Evolutionary conservation across 2,797 vertebrate genomes (phyloP), one percentile per base, ranked within the genome.

Genomic region (Bovichtus diacanthus): DNA sequence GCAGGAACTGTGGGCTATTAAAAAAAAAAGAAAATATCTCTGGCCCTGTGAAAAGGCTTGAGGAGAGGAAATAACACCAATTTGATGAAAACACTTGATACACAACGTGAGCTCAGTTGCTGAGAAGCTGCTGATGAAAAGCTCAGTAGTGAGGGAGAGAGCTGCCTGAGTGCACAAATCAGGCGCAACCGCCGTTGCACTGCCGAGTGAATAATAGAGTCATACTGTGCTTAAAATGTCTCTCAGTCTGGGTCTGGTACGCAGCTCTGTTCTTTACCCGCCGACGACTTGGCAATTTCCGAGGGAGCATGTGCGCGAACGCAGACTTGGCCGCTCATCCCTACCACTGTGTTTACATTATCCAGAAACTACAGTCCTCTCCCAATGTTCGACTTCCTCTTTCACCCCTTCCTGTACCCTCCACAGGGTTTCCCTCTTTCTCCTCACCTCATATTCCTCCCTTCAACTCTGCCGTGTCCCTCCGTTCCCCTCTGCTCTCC

Each of bases 41-140:
- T 39, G 41, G 65, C 64, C 56, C 38, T 23, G 54, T n/a, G 34
- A 82, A 87, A 76, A 73, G 62, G 69, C 78, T 9, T 8, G 44
- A 69, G 58, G 27, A 63, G 47, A 54, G 65, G 43, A 83, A 71
- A 86, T 66, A 74, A 81, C 70, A 76, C 13, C 27, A 36, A 54
- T 62, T 74, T 76, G 74, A 90, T 62, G 64, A 69, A 83, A 87
- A 83, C 76, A 76, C 73, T 78, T 79, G 76, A 84, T 79, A 74
- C 74, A 74, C 75, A 83, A 88, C 18, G 13, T 62, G 78, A 87
- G 83, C 66, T 59, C 39, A 31, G 31, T 47, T n/a, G n/a, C n/a
- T n/a, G n/a, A n/a, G n/a, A 27, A 69, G 62, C 34, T 59, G 66
- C 43, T 73, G 76, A 76, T 81, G 80, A 86, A 83, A 79, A 80